Base-by-base conservation (phyloP, 2,113 vertebrate species). In the Lepus timidus region DNA sequence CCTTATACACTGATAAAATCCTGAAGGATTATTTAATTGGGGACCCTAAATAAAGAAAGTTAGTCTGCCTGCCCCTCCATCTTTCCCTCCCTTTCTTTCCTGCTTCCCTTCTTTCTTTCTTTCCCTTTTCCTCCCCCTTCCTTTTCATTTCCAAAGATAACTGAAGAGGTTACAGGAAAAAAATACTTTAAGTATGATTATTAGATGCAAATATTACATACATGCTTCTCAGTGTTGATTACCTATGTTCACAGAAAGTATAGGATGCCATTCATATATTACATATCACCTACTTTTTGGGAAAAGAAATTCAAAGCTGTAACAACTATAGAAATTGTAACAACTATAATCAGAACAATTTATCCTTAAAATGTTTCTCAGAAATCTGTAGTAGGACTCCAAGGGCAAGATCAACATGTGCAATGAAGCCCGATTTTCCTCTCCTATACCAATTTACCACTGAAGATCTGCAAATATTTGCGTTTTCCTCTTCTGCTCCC, bases 131-230 rank as follows among this genome's bases (percentile, higher is more conserved):
- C 58, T 76, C 64, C 61, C 36, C 44, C 17, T 17, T 83, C 29
- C 39, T 39, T 64, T 70, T 29, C 49, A 80, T 80, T 93, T 78
- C 23, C 33, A 90, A 88, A 76, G 62, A 58, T 76, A 68, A 88
- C 19, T 70, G 31, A 87, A 62, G 51, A 85, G 16, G 0, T 3
- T n/a, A 23, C 25, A 74, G 31, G 39, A 95, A 39, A 93, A 61
- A 95, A 85, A 33, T 33, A 75, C 4, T 11, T 51, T 31, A 88
- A n/a, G 8, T 78, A 82, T 52, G 86, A 58, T 6, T 88, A 82
- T 68, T 84, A 83, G 49, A 93, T 81, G n/a, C 23, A 83, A 93
- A 82, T 68, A 89, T 55, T 52, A 89, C 36, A 39, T 27, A 51
- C 12, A 3, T 22, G 20, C 3, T 85, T 90, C 19, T n/a, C 20